Evolutionary conservation across 2,888 invertebrate genomes (phyloP), one percentile per base, ranked within the genome.

Genomic region (Philereme transversata): DNA sequence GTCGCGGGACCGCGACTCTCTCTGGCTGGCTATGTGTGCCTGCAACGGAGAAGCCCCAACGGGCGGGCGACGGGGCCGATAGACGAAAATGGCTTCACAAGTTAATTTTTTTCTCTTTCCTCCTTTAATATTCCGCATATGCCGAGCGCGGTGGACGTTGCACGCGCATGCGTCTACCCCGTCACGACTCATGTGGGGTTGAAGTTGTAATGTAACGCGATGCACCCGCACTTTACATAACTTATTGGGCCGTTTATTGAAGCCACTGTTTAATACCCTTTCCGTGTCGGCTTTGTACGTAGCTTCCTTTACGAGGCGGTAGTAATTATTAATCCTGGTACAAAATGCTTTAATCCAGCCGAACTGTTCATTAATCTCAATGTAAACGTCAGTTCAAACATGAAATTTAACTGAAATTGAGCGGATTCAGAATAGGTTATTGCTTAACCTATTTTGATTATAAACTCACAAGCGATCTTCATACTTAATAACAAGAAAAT

Each of bases 1-100:
- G 73, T 73, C 73, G 67, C 84, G 84, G 74, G 77, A 78, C 84
- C 85, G 84, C 86, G 85, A 82, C 82, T 79, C 87, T 84, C 81
- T 89, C 87, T 90, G 22, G 1, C 22, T 22, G 22, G 22, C 22
- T 22, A 22, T 22, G 22, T 22, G 22, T 22, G 22, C 22, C 22
- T 22, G 88, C 75, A 82, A 75, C 80, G 69, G 80, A 62, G 85
- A 85, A 86, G 81, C 84, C 86, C 84, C 75, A 53, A 84, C 82
- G 74, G 82, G 84, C 86, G 84, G 55, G 85, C 82, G 87, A 85
- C 87, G 90, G 87, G 89, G 83, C 84, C 84, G 87, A 88, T 88
- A 88, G 88, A 91, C 91, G 90, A 90, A 92, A 92, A 92, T 91
- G 92, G 92, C 91, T 92, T 91, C 91, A 91, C 91, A 89, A 92